These are phyloP conservation scores for Minunthozetes semirufus DNA, from an alignment of 2,888 invertebrate genomes.

Conservation along the genomic window DNA sequence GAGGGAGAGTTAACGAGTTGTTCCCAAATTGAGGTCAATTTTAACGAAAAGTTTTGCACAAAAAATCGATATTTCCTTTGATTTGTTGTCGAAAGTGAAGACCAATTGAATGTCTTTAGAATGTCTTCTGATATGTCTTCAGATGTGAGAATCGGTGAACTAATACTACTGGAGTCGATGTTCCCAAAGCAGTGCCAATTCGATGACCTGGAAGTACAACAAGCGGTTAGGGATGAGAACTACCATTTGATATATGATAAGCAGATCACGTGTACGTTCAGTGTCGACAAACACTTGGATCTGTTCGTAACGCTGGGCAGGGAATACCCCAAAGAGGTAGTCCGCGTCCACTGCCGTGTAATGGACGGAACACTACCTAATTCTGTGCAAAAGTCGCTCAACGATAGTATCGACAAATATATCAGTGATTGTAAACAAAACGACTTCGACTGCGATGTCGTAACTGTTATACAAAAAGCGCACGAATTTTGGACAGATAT, in stretches of 20 bases:
- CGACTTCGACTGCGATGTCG: background rate
- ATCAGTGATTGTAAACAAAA: background rate
- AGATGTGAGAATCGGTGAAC: conserved; percentile 32
- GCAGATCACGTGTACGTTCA: background rate
- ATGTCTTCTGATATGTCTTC: background rate
- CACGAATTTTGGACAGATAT: conserved; percentile 11
- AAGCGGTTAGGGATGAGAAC: background rate
- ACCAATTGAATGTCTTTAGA: background rate
- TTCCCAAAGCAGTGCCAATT: conserved; percentile 33
- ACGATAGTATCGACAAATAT: conserved; percentile 9
- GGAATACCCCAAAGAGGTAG: background rate
- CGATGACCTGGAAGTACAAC: conserved; percentile 13
- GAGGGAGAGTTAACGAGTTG: background rate
- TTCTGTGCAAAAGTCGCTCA: conserved; percentile 26
- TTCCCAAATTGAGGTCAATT: too few relatives aligned
- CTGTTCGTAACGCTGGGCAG: background rate
- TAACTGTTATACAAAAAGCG: conserved; percentile 17
- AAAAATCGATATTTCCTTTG: background rate
- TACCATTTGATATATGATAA: background rate
- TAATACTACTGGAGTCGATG: conserved; percentile 34
- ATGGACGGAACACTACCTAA: conserved; percentile 2
- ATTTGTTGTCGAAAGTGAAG: background rate
- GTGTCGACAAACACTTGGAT: conserved; percentile 20
- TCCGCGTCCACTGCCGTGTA: conserved; percentile 3
- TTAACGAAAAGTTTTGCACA: too few relatives aligned